Base-by-base conservation (phyloP, 2,113 vertebrate species). In the Paradoxurus hermaphroditus region DNA sequence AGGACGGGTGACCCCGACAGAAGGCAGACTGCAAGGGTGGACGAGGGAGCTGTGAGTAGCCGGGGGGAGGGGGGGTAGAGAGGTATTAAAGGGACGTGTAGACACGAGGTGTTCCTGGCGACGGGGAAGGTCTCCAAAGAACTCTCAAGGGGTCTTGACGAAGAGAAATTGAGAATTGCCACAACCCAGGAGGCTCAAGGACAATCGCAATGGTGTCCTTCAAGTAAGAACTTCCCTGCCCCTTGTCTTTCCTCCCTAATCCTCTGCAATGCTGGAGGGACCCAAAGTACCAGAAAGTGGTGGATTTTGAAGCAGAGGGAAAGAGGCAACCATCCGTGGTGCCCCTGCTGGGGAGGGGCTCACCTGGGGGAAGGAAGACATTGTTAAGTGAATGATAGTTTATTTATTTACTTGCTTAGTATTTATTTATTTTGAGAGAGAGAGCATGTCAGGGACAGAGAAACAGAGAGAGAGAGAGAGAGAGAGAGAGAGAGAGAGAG, bases 251-350 rank as follows among this genome's bases (percentile, higher is more conserved):
- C 44, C 84, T 79, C n/a, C 34, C 14, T 44, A 67, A 67, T 27
- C 15, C 16, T 59, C 53, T 59, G 13, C 27, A 49, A 65, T 3
- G 41, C n/a, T 36, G 29, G 31, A 44, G 29, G 19, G 16, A 25
- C 49, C 56, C 41, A 27, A 44, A 44, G 16, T 29, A 34, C 12
- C 73, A 90, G 67, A 90, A 53, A 36, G 21, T 31, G 29, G 51
- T 25, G 41, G 19, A 41, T 27, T 25, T 27, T 25, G 7, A 56
- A 19, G 10, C 13, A 1, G 18, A 44, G 31, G 41, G 10, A 29
- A 39, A 78, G 31, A 56, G 49, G 4, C 7, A 2, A 13, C 15
- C 14, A 2, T 0, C 2, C 2, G 10, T 1, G 4, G 19, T 19
- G n/a, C 70, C 29, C 9, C 2, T 3, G n/a, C 6, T 18, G 49